phyloP scores from a whole-genome alignment of 2,888 invertebrate species.

The Parthenolecanium corni region DNA sequence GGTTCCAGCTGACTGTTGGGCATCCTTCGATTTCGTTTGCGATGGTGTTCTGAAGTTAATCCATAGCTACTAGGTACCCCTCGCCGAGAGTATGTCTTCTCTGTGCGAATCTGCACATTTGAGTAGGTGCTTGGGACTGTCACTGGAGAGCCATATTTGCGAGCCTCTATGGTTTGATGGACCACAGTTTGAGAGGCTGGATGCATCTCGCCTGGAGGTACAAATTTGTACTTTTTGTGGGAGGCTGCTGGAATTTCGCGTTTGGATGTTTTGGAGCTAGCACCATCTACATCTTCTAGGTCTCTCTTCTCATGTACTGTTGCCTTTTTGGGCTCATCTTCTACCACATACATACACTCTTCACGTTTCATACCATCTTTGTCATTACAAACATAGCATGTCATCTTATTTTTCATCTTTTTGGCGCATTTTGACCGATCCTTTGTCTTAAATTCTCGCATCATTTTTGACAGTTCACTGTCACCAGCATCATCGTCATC shows the following conservation, averaged over 20 bases:
- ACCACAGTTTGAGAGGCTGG: conserved; percentile 1
- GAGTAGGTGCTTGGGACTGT: background rate
- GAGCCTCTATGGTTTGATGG: conserved; percentile 6
- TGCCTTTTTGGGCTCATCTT: conserved; percentile 53
- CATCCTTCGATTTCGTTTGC: no score
- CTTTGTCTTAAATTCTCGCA: conserved; percentile 61
- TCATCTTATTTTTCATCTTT: conserved; percentile 60
- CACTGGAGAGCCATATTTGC: background rate
- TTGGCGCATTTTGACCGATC: conserved; percentile 59
- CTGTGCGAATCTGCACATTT: conserved; percentile 14
- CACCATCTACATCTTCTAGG: conserved; percentile 35
- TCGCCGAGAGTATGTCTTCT: conserved; percentile 7
- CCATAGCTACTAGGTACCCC: background rate
- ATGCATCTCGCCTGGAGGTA: conserved; percentile 2
- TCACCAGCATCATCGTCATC: conserved; percentile 40
- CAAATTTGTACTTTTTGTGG: background rate
- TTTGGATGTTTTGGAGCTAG: background rate
- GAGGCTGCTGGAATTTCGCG: background rate
- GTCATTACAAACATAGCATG: conserved; percentile 61
- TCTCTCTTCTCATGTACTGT: conserved; percentile 56
- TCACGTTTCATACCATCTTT: conserved; percentile 58
- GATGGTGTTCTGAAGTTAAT: background rate
- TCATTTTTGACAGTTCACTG: conserved; percentile 55
- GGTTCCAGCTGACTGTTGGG: background rate
- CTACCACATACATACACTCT: conserved; percentile 66